Evolutionary conservation across 2,113 vertebrate genomes (phyloP).

Genomic region (Zonotrichia leucophrys): DNA sequence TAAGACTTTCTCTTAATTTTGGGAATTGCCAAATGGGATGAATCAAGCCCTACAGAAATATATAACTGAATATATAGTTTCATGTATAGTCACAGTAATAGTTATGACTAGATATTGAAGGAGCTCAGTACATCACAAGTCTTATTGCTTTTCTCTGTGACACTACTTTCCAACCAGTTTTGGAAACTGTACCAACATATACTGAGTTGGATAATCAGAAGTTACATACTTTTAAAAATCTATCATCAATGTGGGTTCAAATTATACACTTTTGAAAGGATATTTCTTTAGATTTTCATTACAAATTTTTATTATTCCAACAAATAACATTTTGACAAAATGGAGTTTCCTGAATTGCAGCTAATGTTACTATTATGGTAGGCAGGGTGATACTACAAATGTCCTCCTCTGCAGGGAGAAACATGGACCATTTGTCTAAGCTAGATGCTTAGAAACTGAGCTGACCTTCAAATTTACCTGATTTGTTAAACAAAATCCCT

Average conservation of each 20-base stretch:
- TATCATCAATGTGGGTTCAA: background rate
- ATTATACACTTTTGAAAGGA: background rate
- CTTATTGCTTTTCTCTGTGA: background rate
- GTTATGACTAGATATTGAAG: background rate
- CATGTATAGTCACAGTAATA: background rate
- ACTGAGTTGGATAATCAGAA: background rate
- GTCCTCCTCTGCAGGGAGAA: background rate
- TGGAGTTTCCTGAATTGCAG: background rate
- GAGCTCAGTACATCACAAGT: background rate
- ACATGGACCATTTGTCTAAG: accelerated
- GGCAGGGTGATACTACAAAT: background rate
- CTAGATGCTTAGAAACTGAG: background rate
- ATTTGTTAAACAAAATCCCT: background rate
- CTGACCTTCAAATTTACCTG: background rate
- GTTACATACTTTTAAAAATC: background rate
- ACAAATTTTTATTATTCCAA: background rate
- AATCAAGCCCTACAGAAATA: background rate
- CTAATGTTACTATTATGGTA: background rate
- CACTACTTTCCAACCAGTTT: background rate
- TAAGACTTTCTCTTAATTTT: background rate
- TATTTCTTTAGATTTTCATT: background rate
- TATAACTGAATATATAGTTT: background rate
- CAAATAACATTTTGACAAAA: background rate
- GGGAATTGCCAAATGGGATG: background rate
- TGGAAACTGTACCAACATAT: background rate